Percentiles rank a stretch among this genome's conserved stretches.
phyloP scores from a whole-genome alignment of 2,888 invertebrate genomes.

The Dryadula phaetusa region DNA sequence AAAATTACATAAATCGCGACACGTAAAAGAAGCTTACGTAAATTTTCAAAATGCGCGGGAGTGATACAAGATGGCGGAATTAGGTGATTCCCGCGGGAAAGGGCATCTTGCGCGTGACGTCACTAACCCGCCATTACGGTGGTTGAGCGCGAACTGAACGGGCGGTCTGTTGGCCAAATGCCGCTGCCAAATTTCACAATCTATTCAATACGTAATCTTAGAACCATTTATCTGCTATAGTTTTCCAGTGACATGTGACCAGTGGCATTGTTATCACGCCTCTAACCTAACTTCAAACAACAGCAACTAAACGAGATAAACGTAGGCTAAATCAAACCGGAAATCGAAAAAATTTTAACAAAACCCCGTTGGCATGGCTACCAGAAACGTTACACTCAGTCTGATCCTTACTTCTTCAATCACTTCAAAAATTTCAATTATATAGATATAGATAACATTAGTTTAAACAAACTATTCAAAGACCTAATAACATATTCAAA shows the following conservation, averaged over 20 bases:
- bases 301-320: neutral
- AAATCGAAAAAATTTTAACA: neutral
- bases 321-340: neutral
- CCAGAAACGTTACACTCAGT: neutral
- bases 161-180: slow-evolving; percentile 61
- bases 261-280: slow-evolving; percentile 17
- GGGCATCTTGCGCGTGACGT: slow-evolving; percentile 60
- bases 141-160: slow-evolving; percentile 55
- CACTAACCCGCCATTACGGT: slow-evolving; percentile 53
- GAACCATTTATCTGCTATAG: slow-evolving; percentile 46
- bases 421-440: no score
- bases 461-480: no score
- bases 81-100: slow-evolving; percentile 63
- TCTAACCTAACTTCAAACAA: neutral
- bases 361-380: neutral
- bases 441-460: no score
- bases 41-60: slow-evolving; percentile 40
- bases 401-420: no score
- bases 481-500: no score
- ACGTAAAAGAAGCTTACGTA: slow-evolving; percentile 44
- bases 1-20: slow-evolving; percentile 32
- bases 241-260: slow-evolving; percentile 39
- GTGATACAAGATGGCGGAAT: slow-evolving; percentile 34
- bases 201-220: slow-evolving; percentile 49
- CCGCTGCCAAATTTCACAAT: slow-evolving; percentile 78